A percentile compares a stretch with the other conserved stretches of the same genome.
phyloP scores from a whole-genome alignment of 1,140 invertebrate genomes.

The Drosophila ohnishii region DNA sequence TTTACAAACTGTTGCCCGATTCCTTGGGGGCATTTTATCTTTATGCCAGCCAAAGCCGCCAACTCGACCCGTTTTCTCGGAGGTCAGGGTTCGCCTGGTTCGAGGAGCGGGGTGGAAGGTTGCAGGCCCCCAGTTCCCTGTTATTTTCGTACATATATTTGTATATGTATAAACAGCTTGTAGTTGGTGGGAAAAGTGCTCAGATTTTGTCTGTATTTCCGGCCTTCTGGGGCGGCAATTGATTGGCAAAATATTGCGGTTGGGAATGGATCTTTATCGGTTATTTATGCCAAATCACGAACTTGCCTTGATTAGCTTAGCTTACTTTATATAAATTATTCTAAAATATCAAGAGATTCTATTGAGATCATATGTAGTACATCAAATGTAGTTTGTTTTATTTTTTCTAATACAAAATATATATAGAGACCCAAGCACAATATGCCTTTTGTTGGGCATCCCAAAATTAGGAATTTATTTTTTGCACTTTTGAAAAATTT shows the following conservation, averaged over 20 bases:
- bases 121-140: not conserved
- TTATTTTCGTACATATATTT: slow-evolving; percentile 27
- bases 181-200: slow-evolving; percentile 30
- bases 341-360: not conserved
- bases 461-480: not conserved
- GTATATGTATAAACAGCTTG: slow-evolving; percentile 31
- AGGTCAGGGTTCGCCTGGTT: slow-evolving; percentile 18
- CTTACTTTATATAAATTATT: not conserved
- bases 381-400: not conserved
- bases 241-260: slow-evolving; percentile 63
- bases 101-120: not conserved
- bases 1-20: slow-evolving; percentile 66
- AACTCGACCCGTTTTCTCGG: slow-evolving; percentile 8
- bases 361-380: too few species aligned
- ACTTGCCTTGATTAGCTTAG: slow-evolving; percentile 10
- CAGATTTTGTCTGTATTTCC: slow-evolving; percentile 10
- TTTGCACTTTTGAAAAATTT: slow-evolving; percentile 13
- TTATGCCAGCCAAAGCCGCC: slow-evolving; percentile 31
- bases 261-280: slow-evolving; percentile 4
- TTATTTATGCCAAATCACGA: slow-evolving; percentile 29
- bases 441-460: not conserved
- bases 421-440: not conserved
- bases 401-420: not conserved
- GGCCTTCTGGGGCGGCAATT: slow-evolving; percentile 34
- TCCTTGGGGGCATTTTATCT: slow-evolving; percentile 75